These are phyloP conservation scores for Zhengitettix transpicula DNA, from an alignment of 2,888 invertebrate genomes.

Conservation along the genomic window DNA sequence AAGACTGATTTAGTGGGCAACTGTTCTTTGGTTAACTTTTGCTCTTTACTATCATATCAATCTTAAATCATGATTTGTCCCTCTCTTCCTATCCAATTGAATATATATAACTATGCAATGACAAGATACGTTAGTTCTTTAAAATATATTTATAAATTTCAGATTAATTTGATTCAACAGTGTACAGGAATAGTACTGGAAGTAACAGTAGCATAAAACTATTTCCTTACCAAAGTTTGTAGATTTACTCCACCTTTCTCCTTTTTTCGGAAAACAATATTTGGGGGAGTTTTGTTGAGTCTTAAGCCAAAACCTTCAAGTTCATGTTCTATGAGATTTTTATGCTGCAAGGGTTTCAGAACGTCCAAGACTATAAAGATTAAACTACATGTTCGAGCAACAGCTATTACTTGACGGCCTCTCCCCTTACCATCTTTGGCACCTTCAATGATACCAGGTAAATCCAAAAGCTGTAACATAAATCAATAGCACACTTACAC, in stretches of 20 bases:
- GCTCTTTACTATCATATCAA: no score
- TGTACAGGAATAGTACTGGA: no score
- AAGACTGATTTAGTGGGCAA: no score
- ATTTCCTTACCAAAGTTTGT: conserved; percentile 58
- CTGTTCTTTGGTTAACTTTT: no score
- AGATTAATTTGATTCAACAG: no score
- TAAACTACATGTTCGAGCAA: conserved; percentile 92
- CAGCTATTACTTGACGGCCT: conserved; percentile 97
- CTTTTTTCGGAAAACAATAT: conserved; percentile 88
- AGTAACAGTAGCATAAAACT: no score
- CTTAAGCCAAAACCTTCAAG: conserved; percentile 97
- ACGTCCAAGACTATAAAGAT: conserved; percentile 97
- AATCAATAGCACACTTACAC: no score
- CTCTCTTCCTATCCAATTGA: no score
- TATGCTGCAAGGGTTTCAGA: conserved; percentile 91
- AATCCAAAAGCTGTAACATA: conserved; percentile 65
- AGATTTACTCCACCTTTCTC: conserved; percentile 98
- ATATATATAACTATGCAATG: no score
- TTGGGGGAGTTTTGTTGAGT: conserved; percentile 91
- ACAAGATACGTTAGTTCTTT: no score
- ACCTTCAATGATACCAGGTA: conserved; percentile 99
- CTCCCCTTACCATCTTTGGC: conserved; percentile 99
- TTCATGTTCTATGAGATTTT: conserved; percentile 90
- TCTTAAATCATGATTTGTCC: no score
- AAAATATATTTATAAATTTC: no score